Base-by-base conservation (phyloP, 2,888 invertebrate genomes). In the Rugalucina vietnamica region DNA sequence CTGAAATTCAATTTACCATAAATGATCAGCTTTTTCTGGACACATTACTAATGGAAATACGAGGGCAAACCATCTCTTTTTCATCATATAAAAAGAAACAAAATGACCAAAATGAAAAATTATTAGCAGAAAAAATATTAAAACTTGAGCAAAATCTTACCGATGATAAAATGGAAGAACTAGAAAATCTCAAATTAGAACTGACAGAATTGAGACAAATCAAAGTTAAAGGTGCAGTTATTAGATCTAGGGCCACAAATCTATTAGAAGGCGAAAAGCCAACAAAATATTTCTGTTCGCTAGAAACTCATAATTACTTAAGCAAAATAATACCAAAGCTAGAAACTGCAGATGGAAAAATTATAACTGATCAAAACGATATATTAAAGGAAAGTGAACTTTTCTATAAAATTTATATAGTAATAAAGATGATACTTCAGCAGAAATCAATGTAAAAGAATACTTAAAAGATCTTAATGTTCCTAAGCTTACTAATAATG, bases 1-100 rank as follows among this genome's bases (percentile, higher is more conserved):
- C 18, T 36, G 70, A 78, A 50, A 29, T 78, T 14, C 77, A 77
- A 49, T 77, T 77, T 27, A 27, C n/a, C 12, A 77, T 77, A 21
- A 70, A 70, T 78, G 70, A 76, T 43, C 76, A 76, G 43, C 49
- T 76, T 21, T 76, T 76, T 14, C 18, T 78, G 29, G 78, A 70
- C n/a, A 78, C 78, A 49, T 34, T 78, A 29, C 24, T 79, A 37
- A 79, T 79, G 79, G 79, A 72, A 57, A 72, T 79, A 54, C 27
- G 72, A 21, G 57, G 79, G 4, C 34, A 37, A n/a, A 65, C 72
- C 5, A 57, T 72, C 24, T 72, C 79, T 5, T 79, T 72, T 72
- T 39, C 69, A 24, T 37, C 54, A 24, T 39, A 57, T 37, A 79
- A 57, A 39, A 73, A 79, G 27, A 73, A 79, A 72, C 14, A 57